These are phyloP conservation scores for Luffia ferchaultella DNA, from an alignment of 2,888 invertebrate genomes.

Conservation along the genomic window DNA sequence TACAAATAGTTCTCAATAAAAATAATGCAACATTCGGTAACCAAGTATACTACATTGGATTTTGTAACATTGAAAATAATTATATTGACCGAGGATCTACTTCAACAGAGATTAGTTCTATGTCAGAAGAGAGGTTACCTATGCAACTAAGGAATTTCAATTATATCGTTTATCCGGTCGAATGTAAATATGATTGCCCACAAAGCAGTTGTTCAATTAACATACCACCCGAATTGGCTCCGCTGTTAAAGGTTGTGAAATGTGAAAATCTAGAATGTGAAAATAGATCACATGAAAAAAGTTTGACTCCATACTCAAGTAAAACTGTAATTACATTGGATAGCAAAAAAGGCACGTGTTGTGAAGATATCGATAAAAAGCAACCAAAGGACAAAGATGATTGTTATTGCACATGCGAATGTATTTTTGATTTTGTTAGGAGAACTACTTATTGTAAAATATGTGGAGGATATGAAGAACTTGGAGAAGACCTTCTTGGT, in stretches of 20 bases:
- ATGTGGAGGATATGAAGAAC: constrained; percentile 44
- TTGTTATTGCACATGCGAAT: constrained; percentile 50
- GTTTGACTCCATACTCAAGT: constrained; percentile 26
- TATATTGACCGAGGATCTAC: neutral
- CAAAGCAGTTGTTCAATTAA: constrained; percentile 27
- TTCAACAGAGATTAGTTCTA: neutral
- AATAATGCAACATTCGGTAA: constrained; percentile 23
- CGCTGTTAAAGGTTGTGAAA: constrained; percentile 26
- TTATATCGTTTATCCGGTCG: neutral
- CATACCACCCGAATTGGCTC: constrained; percentile 26
- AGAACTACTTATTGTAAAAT: constrained; percentile 45
- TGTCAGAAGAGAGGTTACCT: neutral
- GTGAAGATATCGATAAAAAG: constrained; percentile 24
- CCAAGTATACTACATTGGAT: constrained; percentile 38
- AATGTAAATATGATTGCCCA: constrained; percentile 11
- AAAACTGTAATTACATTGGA: constrained; percentile 16
- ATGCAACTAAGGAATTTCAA: neutral
- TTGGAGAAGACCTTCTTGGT: constrained; percentile 32
- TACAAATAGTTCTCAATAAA: no score
- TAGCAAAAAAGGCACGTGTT: neutral
- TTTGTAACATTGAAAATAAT: constrained; percentile 37
- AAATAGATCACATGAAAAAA: constrained; percentile 22
- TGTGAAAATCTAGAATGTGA: constrained; percentile 32
- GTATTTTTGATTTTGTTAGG: constrained; percentile 41
- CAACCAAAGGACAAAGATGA: constrained; percentile 27